These are phyloP conservation scores for Parazoanthus atlanticus DNA, from an alignment of 92 coral and sea anemone species.

Conservation along the genomic window DNA sequence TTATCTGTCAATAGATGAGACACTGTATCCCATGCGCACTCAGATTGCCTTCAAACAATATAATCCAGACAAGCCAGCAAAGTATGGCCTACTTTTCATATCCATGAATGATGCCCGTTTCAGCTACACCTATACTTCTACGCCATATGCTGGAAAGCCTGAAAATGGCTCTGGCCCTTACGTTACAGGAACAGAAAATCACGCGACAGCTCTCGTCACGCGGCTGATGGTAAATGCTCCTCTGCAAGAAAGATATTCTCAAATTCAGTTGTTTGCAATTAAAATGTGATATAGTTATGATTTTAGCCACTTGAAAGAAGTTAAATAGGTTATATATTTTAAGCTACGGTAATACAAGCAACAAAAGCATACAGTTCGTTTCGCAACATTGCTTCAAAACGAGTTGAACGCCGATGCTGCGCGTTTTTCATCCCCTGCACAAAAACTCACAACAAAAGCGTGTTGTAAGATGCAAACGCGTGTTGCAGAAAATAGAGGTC, in stretches of 20 bases:
- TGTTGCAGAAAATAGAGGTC: too few species aligned
- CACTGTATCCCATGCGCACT: not conserved
- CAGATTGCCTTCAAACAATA: constrained; percentile 2
- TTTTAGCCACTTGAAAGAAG: too few species aligned
- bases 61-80: constrained; percentile 23
- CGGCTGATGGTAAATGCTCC: too few species aligned
- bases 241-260: too few species aligned
- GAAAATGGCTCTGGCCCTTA: not conserved
- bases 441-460: not conserved
- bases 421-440: not conserved
- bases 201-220: not conserved
- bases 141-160: not conserved
- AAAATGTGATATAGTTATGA: too few species aligned
- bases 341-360: not conserved
- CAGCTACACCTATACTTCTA: not conserved
- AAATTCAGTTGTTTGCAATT: too few species aligned
- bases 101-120: not conserved
- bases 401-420: not conserved
- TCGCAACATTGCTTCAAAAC: not conserved
- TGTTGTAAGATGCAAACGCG: not conserved
- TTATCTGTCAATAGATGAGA: constrained; percentile 9
- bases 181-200: not conserved
- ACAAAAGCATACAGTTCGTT: not conserved
- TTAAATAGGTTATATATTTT: too few species aligned
- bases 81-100: constrained; percentile 4